Percentiles rank a stretch among this genome's conserved stretches.
These are phyloP conservation scores for Papilio elwesi DNA, from an alignment of 2,888 invertebrate species.

Conservation along the genomic window DNA sequence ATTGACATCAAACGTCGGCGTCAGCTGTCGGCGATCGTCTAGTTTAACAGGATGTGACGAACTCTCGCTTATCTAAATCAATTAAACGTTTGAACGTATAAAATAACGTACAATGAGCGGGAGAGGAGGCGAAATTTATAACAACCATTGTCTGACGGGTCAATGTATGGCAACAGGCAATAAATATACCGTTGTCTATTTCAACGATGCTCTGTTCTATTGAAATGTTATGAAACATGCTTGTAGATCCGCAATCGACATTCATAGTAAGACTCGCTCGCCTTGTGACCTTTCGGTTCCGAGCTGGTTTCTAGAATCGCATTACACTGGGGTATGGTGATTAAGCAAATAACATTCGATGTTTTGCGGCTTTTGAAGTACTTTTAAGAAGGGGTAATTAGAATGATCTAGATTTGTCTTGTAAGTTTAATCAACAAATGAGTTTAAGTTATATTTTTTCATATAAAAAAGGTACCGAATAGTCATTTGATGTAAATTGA, in stretches of 20 bases:
- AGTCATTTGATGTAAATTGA: not conserved
- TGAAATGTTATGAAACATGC: constrained; percentile 39
- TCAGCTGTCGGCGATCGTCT: not conserved
- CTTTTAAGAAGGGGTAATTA: not conserved
- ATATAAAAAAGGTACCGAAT: not conserved
- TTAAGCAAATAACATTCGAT: constrained; percentile 28
- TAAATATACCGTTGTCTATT: constrained; percentile 38
- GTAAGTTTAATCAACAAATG: not conserved
- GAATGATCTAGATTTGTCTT: not conserved
- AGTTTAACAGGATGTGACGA: constrained; percentile 8
- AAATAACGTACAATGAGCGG: constrained; percentile 18
- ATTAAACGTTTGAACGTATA: constrained; percentile 19
- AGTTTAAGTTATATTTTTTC: not conserved
- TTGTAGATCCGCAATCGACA: constrained; percentile 27
- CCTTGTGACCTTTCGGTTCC: constrained; percentile 33
- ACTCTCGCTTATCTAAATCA: not conserved
- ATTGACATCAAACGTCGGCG: not conserved
- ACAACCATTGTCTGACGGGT: constrained; percentile 36
- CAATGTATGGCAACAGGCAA: constrained; percentile 36
- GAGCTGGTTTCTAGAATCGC: constrained; percentile 10
- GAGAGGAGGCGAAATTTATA: constrained; percentile 24
- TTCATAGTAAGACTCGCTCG: constrained; percentile 29
- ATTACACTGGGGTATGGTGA: not conserved
- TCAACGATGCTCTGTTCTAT: constrained; percentile 35
- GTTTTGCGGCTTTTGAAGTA: constrained; percentile 7